These are phyloP conservation scores for Taxidea taxus DNA, from an alignment of 2,113 vertebrate species.

Conservation along the genomic window DNA sequence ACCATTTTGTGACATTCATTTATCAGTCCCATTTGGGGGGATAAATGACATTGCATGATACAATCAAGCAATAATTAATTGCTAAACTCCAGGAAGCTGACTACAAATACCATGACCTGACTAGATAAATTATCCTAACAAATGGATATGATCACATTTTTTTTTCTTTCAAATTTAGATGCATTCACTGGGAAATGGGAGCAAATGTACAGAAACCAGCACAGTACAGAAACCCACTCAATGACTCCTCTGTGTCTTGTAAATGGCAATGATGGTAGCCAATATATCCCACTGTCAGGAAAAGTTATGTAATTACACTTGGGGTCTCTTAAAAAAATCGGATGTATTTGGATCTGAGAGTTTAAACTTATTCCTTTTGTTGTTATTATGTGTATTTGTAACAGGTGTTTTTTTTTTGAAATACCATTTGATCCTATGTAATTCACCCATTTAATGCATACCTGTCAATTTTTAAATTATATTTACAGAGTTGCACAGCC, in stretches of 20 bases:
- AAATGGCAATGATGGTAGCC: neutral
- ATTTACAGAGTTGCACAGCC: neutral
- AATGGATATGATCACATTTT: neutral
- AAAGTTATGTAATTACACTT: neutral
- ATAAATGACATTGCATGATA: neutral
- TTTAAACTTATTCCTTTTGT: neutral
- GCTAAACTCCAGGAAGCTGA: neutral
- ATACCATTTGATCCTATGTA: neutral
- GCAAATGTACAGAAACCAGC: neutral
- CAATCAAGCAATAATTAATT: neutral
- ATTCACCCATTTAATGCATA: neutral
- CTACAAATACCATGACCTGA: neutral
- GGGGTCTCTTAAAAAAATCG: neutral
- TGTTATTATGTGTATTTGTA: neutral
- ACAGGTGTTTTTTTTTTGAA: neutral
- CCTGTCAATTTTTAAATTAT: neutral
- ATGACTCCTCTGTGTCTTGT: neutral
- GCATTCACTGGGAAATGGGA: neutral
- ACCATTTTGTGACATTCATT: neutral
- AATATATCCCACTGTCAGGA: neutral
- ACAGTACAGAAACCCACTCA: neutral
- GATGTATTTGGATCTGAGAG: neutral
- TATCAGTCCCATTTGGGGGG: neutral
- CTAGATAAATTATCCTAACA: neutral
- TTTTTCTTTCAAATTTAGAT: slow-evolving; percentile 1